These are phyloP conservation scores for Sericinus montela DNA, from an alignment of 2,888 invertebrate species.

Conservation along the genomic window DNA sequence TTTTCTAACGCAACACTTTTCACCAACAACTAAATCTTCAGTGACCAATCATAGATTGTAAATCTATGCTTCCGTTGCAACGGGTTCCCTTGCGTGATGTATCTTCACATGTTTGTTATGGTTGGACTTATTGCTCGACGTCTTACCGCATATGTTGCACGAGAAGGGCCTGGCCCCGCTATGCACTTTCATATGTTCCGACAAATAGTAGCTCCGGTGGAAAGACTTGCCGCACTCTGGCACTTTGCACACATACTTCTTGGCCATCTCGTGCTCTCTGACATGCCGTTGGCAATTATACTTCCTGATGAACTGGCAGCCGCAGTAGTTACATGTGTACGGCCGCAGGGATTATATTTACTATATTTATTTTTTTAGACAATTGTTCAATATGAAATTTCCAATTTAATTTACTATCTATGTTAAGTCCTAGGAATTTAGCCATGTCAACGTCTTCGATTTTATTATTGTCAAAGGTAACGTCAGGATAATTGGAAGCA, in stretches of 20 bases:
- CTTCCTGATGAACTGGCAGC: slow-evolving; percentile 92
- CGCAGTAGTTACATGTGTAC: slow-evolving; percentile 94
- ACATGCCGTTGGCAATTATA: slow-evolving; percentile 93
- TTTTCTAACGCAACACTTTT: slow-evolving; percentile 9
- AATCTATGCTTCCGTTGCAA: slow-evolving; percentile 87
- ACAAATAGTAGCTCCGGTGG: slow-evolving; percentile 91
- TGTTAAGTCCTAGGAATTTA: too few species aligned
- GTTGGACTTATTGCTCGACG: slow-evolving; percentile 93
- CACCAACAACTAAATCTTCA: slow-evolving; percentile 1
- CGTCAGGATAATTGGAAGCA: too few species aligned
- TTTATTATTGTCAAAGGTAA: too few species aligned
- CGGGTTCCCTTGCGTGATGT: slow-evolving; percentile 92
- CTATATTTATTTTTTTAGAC: too few species aligned
- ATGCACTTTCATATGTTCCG: slow-evolving; percentile 92
- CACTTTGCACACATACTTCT: slow-evolving; percentile 86
- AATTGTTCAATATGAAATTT: too few species aligned
- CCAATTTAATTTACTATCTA: too few species aligned
- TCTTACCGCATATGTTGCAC: slow-evolving; percentile 93
- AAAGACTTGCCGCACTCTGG: slow-evolving; percentile 90
- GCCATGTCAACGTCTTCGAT: too few species aligned
- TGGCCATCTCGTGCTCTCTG: slow-evolving; percentile 88
- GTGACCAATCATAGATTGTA: neutral
- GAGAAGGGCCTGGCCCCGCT: slow-evolving; percentile 89
- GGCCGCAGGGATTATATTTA: slow-evolving; percentile 89
- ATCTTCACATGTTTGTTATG: slow-evolving; percentile 94